phyloP scores from a whole-genome alignment of 2,888 invertebrate genomes.

The Drosophila phalerata region DNA sequence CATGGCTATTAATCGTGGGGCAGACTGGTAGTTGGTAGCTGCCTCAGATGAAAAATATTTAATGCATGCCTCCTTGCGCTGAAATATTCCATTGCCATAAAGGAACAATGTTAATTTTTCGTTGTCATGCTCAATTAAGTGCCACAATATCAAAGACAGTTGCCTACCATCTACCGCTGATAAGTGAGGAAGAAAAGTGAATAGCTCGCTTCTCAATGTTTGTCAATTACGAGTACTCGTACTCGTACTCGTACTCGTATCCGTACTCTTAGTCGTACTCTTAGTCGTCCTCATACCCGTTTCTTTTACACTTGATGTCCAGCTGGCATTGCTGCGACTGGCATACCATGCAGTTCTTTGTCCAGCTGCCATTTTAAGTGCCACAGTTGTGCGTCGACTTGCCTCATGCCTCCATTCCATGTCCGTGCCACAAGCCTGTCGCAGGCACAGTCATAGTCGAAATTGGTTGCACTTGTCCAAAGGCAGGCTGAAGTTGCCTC shows the following conservation, averaged over 20 bases:
- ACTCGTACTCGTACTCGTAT: slow-evolving; percentile 15
- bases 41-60: slow-evolving; percentile 56
- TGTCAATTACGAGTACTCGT: slow-evolving; percentile 68
- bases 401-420: slow-evolving; percentile 18
- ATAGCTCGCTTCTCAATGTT: slow-evolving; percentile 68
- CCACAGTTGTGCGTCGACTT: slow-evolving; percentile 68
- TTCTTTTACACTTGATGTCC: slow-evolving; percentile 28
- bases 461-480: slow-evolving; percentile 59
- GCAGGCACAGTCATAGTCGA: slow-evolving; percentile 29
- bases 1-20: slow-evolving; percentile 57
- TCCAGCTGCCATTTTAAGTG: slow-evolving; percentile 71
- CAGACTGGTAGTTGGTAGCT: slow-evolving; percentile 22
- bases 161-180: background rate
- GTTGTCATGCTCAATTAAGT: slow-evolving; percentile 79
- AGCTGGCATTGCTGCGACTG: slow-evolving; percentile 24
- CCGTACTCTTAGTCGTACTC: slow-evolving; percentile 11
- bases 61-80: slow-evolving; percentile 39
- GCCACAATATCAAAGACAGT: slow-evolving; percentile 43
- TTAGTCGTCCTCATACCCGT: slow-evolving; percentile 13
- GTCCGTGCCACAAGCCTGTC: slow-evolving; percentile 3
- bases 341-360: slow-evolving; percentile 57
- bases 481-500: slow-evolving; percentile 20
- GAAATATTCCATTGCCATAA: slow-evolving; percentile 27
- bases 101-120: slow-evolving; percentile 73
- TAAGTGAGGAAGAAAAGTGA: slow-evolving; percentile 47